Evolutionary conservation across 2,797 vertebrate genomes (phyloP), one percentile per base, ranked within the genome.

Genomic region (Aulostomus chinensis): DNA sequence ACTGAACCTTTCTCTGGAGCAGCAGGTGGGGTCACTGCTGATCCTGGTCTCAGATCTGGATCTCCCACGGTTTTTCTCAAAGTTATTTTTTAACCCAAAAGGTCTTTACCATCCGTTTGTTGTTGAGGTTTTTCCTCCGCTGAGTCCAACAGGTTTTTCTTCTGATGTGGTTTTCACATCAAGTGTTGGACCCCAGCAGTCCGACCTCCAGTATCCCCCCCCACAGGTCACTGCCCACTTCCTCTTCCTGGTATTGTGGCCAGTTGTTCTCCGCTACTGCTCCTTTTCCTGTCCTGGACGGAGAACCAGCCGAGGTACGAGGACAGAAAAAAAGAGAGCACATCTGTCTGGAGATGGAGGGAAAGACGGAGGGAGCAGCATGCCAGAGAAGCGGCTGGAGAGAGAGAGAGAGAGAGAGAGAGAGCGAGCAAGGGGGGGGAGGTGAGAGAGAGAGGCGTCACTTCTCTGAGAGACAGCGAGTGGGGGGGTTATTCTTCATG

Each of bases 191-290:
- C 40, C 35, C 5, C 71, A 81, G 76, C 69, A 71, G 78, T 63
- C 34, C 10, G 13, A 59, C 53, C 35, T 2, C 59, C 24, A 39
- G 20, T 22, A 64, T 56, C 18, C 35, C 58, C 58, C 40, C 50
- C 15, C 35, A 54, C 71, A 78, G 82, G 77, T 86, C 82, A 80
- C 84, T 79, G 73, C 85, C 80, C 82, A 85, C 78, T 86, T 85
- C 81, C 82, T 73, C 75, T 92, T 91, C 88, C 91, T 90, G 88
- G 87, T 87, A 88, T 91, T 91, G 82, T 86, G 58, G 26, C 55
- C 58, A 45, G 50, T 75, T 55, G 37, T 47, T 60, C 58, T 55
- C 45, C 22, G 70, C 65, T 74, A 60, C 68, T 20, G 69, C 51
- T 83, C 45, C 56, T 71, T 61, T 83, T 84, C 76, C 69, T 84